Percentiles rank a stretch among this genome's conserved stretches.
Conservation (phyloP, 2,888 invertebrate species). For the Agrenia bidenticulata region DNA sequence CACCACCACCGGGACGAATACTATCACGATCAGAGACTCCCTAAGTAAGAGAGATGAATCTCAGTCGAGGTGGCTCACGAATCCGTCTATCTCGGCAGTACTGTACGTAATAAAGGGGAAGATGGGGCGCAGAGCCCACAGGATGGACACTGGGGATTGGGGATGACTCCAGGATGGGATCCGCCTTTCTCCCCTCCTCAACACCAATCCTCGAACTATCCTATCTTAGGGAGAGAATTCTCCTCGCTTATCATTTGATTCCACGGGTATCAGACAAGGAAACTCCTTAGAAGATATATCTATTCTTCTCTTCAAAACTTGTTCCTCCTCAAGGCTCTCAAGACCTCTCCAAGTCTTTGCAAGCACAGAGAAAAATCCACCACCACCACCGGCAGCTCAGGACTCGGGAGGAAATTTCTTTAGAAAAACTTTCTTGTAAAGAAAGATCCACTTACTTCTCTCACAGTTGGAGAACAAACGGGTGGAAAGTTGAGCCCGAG, state of each 20-base stretch:
- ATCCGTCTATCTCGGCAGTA: neutral
- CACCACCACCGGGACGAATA: slow-evolving; percentile 2
- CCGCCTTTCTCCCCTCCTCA: slow-evolving; percentile 47
- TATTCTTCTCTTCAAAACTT: slow-evolving; percentile 4
- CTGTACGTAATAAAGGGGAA: slow-evolving; percentile 24
- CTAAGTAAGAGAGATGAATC: too few species aligned
- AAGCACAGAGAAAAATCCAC: too few species aligned
- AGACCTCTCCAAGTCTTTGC: too few species aligned
- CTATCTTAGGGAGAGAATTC: slow-evolving; percentile 5
- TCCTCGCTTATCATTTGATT: slow-evolving; percentile 5
- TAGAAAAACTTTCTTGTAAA: too few species aligned
- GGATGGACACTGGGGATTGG: slow-evolving; percentile 50
- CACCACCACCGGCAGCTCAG: too few species aligned
- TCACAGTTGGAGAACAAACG: too few species aligned
- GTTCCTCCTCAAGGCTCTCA: too few species aligned
- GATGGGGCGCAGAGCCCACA: slow-evolving; percentile 33
- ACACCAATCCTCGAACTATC: slow-evolving; percentile 47
- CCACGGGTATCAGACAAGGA: slow-evolving; percentile 1
- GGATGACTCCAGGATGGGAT: slow-evolving; percentile 47
- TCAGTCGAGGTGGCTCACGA: slow-evolving; percentile 10
- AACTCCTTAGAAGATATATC: slow-evolving; percentile 7
- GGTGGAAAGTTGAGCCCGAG: too few species aligned
- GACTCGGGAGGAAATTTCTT: too few species aligned
- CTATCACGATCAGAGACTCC: neutral
- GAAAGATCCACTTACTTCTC: too few species aligned